These are phyloP conservation scores for Pteropus rufus DNA, from an alignment of 2,797 vertebrate species.

Conservation along the genomic window DNA sequence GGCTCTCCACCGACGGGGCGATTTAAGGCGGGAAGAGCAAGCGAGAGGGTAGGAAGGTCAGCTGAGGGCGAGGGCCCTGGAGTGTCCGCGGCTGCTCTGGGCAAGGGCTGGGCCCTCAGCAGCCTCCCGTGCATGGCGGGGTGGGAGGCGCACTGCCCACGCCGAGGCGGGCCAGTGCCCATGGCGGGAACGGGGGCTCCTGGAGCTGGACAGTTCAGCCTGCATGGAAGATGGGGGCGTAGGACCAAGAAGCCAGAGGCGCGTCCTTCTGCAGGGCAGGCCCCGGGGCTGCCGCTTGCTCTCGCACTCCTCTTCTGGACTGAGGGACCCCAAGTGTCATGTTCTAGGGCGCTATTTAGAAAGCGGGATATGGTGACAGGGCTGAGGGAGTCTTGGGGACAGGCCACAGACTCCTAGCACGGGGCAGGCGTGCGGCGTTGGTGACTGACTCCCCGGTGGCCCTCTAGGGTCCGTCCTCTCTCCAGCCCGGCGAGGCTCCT, in stretches of 20 bases:
- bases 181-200: neutral
- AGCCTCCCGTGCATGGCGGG: neutral
- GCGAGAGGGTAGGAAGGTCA: neutral
- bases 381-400: neutral
- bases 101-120: neutral
- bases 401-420: neutral
- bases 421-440: too few relatives aligned
- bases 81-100: neutral
- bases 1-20: neutral
- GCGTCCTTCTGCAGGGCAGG: too few relatives aligned
- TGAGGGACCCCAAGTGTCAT: too few relatives aligned
- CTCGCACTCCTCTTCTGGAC: neutral
- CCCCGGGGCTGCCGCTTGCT: neutral
- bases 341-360: neutral
- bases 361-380: neutral
- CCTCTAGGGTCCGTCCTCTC: too few relatives aligned
- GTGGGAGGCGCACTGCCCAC: too few relatives aligned
- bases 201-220: neutral
- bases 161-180: neutral
- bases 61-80: neutral
- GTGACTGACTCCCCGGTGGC: neutral
- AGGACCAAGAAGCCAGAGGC: neutral
- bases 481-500: neutral
- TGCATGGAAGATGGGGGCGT: too few relatives aligned
- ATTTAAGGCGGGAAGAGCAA: neutral